Evolutionary conservation across 2,888 invertebrate genomes (phyloP).

Genomic region (Ormyrus pomaceus): DNA sequence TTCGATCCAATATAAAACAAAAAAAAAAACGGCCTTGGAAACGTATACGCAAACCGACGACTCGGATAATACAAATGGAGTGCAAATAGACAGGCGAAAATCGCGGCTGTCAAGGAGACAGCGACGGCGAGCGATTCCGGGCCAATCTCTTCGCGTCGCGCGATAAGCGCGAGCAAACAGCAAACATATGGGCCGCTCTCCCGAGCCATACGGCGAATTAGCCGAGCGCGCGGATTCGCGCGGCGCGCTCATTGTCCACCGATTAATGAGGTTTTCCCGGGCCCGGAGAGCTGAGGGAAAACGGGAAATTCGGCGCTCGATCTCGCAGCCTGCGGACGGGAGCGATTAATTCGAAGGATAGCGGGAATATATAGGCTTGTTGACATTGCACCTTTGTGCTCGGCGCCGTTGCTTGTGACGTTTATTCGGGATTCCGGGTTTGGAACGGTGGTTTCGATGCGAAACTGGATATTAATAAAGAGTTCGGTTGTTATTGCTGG

Average conservation of each 20-base stretch:
- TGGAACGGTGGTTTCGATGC: too few relatives aligned
- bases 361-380: not conserved
- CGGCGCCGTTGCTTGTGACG: too few relatives aligned
- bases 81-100: not conserved
- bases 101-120: not conserved
- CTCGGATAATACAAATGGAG: not conserved
- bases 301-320: too few relatives aligned
- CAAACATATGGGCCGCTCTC: constrained; percentile 28
- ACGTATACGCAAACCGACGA: not conserved
- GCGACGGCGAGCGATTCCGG: not conserved
- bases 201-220: constrained; percentile 8
- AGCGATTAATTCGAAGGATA: not conserved
- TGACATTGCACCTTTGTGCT: too few relatives aligned
- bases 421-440: too few relatives aligned
- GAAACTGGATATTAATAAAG: not conserved
- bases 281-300: too few relatives aligned
- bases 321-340: not conserved
- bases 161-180: constrained; percentile 35
- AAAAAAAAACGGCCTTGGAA: not conserved
- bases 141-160: not conserved
- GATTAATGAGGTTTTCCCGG: not conserved
- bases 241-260: not conserved
- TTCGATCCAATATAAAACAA: not conserved
- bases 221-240: too few relatives aligned
- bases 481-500: not conserved